These are phyloP conservation scores for Eulithis prunata DNA, from an alignment of 2,888 invertebrate species.

Conservation along the genomic window DNA sequence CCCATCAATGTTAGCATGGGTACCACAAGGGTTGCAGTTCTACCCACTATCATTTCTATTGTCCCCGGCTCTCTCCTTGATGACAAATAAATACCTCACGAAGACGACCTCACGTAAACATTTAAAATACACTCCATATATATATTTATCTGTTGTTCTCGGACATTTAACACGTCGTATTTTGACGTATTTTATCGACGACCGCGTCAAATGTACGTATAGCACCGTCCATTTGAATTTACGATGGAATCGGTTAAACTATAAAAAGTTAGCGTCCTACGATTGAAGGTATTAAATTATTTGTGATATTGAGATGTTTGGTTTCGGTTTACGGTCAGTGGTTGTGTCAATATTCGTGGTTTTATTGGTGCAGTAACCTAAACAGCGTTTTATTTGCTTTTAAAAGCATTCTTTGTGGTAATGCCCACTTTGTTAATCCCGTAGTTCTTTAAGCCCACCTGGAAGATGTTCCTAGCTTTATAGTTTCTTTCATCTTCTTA, in stretches of 20 bases:
- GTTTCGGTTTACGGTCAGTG: constrained; percentile 40
- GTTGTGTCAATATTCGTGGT: constrained; percentile 35
- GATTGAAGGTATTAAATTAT: constrained; percentile 43
- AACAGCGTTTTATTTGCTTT: constrained; percentile 24
- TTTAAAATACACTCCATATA: constrained; percentile 43
- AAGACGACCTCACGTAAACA: constrained; percentile 45
- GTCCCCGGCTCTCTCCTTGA: constrained; percentile 26
- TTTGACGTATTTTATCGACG: constrained; percentile 66
- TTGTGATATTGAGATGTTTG: constrained; percentile 43
- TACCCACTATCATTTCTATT: constrained; percentile 28
- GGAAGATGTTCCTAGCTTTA: not conserved
- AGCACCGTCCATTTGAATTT: constrained; percentile 41
- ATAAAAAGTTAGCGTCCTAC: constrained; percentile 46
- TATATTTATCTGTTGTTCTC: constrained; percentile 62
- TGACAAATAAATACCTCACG: constrained; percentile 37
- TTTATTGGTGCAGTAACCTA: constrained; percentile 33
- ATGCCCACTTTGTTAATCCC: constrained; percentile 19
- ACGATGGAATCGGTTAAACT: constrained; percentile 43
- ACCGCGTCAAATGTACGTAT: constrained; percentile 48
- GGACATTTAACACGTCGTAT: constrained; percentile 69
- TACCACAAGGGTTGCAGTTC: constrained; percentile 25
- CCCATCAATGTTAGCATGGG: not conserved
- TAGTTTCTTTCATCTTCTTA: too few relatives aligned
- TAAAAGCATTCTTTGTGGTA: constrained; percentile 17
- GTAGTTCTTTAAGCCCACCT: constrained; percentile 12